Evolutionary conservation across 1,140 invertebrate genomes (phyloP).

Genomic region (Stegodyphus dumicola): DNA sequence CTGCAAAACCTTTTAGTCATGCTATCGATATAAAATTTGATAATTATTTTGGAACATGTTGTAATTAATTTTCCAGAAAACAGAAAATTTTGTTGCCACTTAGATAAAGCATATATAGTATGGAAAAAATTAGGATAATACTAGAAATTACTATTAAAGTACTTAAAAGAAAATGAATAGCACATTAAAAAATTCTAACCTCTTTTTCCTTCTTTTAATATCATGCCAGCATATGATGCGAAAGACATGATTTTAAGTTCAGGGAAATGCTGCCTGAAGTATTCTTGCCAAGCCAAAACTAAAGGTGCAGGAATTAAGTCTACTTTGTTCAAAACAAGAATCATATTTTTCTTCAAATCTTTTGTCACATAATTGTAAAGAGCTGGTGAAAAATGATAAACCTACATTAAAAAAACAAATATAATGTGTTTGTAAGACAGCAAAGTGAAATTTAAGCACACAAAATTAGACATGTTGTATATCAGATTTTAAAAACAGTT

Average conservation of each 20-base stretch:
- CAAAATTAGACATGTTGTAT: no score
- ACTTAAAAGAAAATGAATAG: no score
- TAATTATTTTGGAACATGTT: no score
- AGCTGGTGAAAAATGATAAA: constrained; percentile 82
- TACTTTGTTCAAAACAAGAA: constrained; percentile 92
- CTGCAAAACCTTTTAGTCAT: no score
- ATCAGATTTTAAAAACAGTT: no score
- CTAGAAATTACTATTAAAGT: no score
- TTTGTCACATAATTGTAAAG: constrained; percentile 84
- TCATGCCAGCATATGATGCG: constrained; percentile 64
- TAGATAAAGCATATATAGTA: no score
- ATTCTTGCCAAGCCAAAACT: constrained; percentile 89
- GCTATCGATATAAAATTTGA: no score
- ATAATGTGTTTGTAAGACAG: neutral
- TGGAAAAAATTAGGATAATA: no score
- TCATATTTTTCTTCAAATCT: constrained; percentile 82
- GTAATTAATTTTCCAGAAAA: no score
- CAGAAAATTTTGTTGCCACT: no score
- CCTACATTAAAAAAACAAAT: neutral
- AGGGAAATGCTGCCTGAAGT: constrained; percentile 80
- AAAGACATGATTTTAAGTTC: constrained; percentile 76
- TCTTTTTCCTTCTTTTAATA: constrained; percentile 61
- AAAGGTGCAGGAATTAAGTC: constrained; percentile 85
- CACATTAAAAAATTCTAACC: constrained; percentile 16
- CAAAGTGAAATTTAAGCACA: no score